These are phyloP conservation scores for Acrossocheilus fasciatus DNA, from an alignment of 2,797 vertebrate genomes.

Conservation along the genomic window DNA sequence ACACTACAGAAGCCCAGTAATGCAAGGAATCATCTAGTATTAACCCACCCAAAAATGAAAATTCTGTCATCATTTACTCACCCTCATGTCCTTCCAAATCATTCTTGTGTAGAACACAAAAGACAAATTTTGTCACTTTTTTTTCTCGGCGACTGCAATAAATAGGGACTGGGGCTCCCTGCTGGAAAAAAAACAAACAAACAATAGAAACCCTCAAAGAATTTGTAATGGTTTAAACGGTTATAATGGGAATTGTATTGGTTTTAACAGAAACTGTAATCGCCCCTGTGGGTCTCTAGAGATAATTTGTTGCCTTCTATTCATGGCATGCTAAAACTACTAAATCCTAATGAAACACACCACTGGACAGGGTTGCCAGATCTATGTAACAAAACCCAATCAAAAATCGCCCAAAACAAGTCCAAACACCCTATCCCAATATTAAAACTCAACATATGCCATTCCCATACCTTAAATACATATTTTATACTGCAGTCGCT, in stretches of 20 bases:
- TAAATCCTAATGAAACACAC: background rate
- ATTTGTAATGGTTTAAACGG: background rate
- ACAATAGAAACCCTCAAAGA: background rate
- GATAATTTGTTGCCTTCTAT: background rate
- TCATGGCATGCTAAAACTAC: background rate
- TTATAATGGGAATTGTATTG: background rate
- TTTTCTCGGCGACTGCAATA: background rate
- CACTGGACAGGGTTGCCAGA: background rate
- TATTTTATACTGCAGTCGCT: background rate
- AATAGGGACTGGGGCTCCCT: background rate
- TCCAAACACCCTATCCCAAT: background rate
- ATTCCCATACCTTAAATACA: background rate
- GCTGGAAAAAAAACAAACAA: background rate
- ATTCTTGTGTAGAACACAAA: background rate
- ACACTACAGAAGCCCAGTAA: background rate
- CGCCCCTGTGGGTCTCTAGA: background rate
- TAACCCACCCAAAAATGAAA: background rate
- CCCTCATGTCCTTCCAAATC: background rate
- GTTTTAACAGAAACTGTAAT: background rate
- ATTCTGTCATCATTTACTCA: background rate
- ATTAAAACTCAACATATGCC: background rate
- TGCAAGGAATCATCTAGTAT: constrained; percentile 17
- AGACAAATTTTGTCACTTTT: background rate
- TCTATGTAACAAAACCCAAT: background rate
- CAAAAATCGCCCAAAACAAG: background rate